Evolutionary conservation across 1,140 invertebrate genomes (phyloP), one percentile per base, ranked within the genome.

Genomic region (Heliconius eleuchia): DNA sequence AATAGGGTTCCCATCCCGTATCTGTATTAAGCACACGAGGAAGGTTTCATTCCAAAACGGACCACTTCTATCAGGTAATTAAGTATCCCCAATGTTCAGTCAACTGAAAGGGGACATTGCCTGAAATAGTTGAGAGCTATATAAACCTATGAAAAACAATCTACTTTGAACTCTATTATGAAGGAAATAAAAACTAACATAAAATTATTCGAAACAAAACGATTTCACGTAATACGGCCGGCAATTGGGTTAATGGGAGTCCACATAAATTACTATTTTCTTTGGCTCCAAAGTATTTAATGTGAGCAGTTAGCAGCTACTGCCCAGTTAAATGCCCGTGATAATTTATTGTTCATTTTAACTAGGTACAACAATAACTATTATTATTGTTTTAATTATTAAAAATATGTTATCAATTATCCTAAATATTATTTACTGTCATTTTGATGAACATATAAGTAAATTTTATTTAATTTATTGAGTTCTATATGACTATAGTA

Each of bases 21-120:
- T 81, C 80, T 79, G 73, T 57, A 78, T 77, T 77, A 81, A 77
- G 78, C 78, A 60, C 73, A 79, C 77, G 66, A 79, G 76, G 57
- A 73, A 74, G 73, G 85, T 78, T 71, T 73, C 46, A 78, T 82
- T 82, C 82, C 82, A 78, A 84, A 84, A 81, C 76, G 83, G 81
- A 81, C 85, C 82, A 73, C 83, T 80, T 80, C 82, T 87, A 87
- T 87, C 85, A 87, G 82, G 81, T 87, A 86, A 87, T 87, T 87
- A 87, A 86, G 84, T 82, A 84, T 79, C 80, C 85, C 86, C 81
- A 80, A 82, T 86, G 85, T 80, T 85, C 85, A 86, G 80, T 80
- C 83, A 81, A 82, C 80, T 82, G 86, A 83, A 76, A 83, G 85
- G 81, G 86, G 82, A 84, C 83, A 86, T 84, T 79, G 81, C 76